Conservation (phyloP, 2,888 invertebrate species). For the Allygus modestus region DNA sequence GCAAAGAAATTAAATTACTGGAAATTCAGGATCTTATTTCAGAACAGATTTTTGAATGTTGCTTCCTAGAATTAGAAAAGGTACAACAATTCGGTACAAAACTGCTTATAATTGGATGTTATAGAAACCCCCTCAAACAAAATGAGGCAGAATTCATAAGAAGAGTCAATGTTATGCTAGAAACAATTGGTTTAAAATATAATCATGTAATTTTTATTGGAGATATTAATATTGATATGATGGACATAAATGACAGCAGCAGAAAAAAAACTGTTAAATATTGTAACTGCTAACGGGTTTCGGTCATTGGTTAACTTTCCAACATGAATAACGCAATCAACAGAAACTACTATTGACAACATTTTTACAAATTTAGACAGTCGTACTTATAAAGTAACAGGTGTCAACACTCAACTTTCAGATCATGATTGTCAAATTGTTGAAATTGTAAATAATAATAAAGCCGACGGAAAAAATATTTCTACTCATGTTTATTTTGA, state of each 20-base stretch:
- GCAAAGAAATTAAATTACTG: slow-evolving; percentile 15
- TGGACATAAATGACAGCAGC: background rate
- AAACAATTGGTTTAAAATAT: background rate
- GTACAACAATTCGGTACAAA: background rate
- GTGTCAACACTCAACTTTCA: background rate
- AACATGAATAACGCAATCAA: background rate
- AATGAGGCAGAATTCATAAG: slow-evolving; percentile 1
- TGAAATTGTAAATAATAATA: no score
- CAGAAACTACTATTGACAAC: slow-evolving; percentile 11
- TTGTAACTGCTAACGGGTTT: background rate
- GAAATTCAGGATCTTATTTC: slow-evolving; percentile 16
- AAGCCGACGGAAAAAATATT: no score
- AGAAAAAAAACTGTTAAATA: background rate
- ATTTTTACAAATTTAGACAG: background rate
- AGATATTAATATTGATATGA: slow-evolving; percentile 18
- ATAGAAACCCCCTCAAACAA: slow-evolving; percentile 31
- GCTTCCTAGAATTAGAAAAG: background rate
- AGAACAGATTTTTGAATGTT: slow-evolving; percentile 22
- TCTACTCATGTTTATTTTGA: no score
- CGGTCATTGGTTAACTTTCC: background rate
- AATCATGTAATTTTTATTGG: slow-evolving; percentile 4
- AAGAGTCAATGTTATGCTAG: background rate
- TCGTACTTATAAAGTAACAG: background rate
- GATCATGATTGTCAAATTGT: no score
- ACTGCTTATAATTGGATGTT: slow-evolving; percentile 13